Evolutionary conservation across 1,140 invertebrate species (phyloP).

Genomic region (Trachymyrmex septentrionalis): DNA sequence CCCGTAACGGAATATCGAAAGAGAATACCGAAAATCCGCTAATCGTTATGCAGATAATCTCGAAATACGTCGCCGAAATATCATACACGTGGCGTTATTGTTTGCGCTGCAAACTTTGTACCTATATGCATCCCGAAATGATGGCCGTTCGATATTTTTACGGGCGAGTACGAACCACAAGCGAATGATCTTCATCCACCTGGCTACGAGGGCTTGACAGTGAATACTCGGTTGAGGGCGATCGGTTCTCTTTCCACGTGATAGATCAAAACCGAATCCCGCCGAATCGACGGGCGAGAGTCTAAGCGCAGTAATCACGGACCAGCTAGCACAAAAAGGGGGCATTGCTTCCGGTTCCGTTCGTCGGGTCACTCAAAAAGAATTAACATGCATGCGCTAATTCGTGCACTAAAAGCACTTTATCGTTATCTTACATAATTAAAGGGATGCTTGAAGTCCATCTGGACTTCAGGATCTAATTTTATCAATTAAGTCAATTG

Average conservation of each 20-base stretch:
- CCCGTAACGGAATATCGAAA: neutral
- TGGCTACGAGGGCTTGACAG: constrained; percentile 53
- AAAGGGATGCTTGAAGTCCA: neutral
- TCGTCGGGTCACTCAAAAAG: constrained; percentile 70
- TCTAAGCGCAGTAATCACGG: constrained; percentile 48
- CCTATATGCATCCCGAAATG: neutral
- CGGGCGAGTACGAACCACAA: constrained; percentile 10
- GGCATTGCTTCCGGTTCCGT: constrained; percentile 72
- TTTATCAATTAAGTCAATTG: neutral
- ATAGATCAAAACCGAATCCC: constrained; percentile 72
- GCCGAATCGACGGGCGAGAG: constrained; percentile 60
- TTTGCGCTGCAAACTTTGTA: neutral
- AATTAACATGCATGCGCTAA: constrained; percentile 72
- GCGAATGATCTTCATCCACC: constrained; percentile 55
- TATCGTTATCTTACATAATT: constrained; percentile 9
- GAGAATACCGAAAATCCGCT: neutral
- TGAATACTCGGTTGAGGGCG: constrained; percentile 59
- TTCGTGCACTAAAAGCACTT: constrained; percentile 52
- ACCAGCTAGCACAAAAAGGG: constrained; percentile 72
- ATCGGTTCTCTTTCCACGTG: constrained; percentile 71
- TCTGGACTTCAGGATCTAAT: too few relatives aligned
- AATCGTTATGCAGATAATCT: neutral
- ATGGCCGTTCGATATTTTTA: constrained; percentile 57
- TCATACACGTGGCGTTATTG: neutral
- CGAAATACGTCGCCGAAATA: neutral